A percentile compares a stretch with the other conserved stretches of the same genome.
Conservation (phyloP, 2,888 invertebrate species). For the Sisyra nigra region DNA sequence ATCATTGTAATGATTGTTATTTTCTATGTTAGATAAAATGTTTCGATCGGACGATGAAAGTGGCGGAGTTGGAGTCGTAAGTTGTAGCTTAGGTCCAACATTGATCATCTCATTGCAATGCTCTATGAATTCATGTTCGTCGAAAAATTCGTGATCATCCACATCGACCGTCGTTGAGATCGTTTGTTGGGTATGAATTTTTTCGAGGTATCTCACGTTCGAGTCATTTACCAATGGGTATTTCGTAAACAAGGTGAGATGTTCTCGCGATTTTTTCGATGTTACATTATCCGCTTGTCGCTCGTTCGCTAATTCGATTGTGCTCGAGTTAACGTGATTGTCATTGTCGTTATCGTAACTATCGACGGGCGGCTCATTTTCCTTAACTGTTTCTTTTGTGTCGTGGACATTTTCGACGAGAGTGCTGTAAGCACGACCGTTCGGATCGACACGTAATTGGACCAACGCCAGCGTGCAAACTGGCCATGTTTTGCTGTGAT, state of each 20-base stretch:
- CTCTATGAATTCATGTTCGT: slow-evolving; percentile 12
- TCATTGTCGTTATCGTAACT: slow-evolving; percentile 1
- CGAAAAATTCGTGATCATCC: slow-evolving; percentile 21
- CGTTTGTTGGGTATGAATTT: slow-evolving; percentile 19
- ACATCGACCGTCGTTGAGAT: slow-evolving; percentile 25
- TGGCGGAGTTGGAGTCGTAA: slow-evolving; percentile 6
- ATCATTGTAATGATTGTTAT: background rate
- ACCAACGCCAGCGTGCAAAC: slow-evolving; percentile 27
- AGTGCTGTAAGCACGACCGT: slow-evolving; percentile 25
- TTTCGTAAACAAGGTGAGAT: slow-evolving; percentile 19
- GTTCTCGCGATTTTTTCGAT: slow-evolving; percentile 19
- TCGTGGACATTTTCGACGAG: slow-evolving; percentile 16
- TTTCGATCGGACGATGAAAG: slow-evolving; percentile 15
- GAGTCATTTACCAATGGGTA: background rate
- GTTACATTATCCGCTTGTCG: background rate
- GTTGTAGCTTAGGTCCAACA: slow-evolving; percentile 5
- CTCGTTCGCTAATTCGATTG: background rate
- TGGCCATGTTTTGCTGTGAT: slow-evolving; percentile 31
- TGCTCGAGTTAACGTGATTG: background rate
- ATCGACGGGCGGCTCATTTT: background rate
- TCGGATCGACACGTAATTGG: slow-evolving; percentile 25
- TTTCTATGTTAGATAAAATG: slow-evolving; percentile 20
- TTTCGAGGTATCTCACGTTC: background rate
- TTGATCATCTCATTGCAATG: background rate
- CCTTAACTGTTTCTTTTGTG: slow-evolving; percentile 4